These are phyloP conservation scores for Eurypyga helias DNA, from an alignment of 2,113 vertebrate species.

Conservation along the genomic window DNA sequence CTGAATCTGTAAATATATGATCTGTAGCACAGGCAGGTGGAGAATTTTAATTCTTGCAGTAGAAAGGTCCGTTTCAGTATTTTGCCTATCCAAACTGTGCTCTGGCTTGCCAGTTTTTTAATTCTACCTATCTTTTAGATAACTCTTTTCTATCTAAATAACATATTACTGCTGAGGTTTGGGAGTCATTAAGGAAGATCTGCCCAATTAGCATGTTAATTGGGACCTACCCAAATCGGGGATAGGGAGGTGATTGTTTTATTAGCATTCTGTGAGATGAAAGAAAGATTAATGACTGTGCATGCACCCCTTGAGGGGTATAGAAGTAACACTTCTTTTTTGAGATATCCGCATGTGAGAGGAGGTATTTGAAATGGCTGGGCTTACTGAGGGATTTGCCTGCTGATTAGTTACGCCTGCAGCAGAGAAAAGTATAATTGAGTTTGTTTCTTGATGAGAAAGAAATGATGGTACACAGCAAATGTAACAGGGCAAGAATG, in stretches of 20 bases:
- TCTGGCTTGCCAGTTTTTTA: neutral
- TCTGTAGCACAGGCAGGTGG: neutral
- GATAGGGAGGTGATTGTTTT: constrained; percentile 56
- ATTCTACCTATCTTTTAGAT: constrained; percentile 26
- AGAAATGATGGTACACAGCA: neutral
- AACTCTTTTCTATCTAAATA: constrained; percentile 64
- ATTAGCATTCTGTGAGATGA: constrained; percentile 54
- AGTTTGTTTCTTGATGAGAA: constrained; percentile 53
- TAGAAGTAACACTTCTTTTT: constrained; percentile 11
- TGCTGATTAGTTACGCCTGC: constrained; percentile 12
- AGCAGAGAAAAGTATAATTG: constrained; percentile 39
- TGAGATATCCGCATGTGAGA: neutral
- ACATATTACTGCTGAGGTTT: constrained; percentile 57
- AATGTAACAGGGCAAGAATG: neutral
- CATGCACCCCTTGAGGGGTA: constrained; percentile 19
- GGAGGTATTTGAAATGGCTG: constrained; percentile 2
- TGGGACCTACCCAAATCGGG: constrained; percentile 38
- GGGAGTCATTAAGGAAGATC: constrained; percentile 61
- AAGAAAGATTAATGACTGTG: constrained; percentile 62
- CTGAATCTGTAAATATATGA: neutral
- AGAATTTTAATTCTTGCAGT: neutral
- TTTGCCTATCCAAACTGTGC: neutral
- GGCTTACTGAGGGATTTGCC: neutral
- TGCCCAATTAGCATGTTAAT: constrained; percentile 70
- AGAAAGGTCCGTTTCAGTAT: neutral